Base-by-base conservation (phyloP, 2,888 invertebrate genomes). In the Metalampra italica region DNA sequence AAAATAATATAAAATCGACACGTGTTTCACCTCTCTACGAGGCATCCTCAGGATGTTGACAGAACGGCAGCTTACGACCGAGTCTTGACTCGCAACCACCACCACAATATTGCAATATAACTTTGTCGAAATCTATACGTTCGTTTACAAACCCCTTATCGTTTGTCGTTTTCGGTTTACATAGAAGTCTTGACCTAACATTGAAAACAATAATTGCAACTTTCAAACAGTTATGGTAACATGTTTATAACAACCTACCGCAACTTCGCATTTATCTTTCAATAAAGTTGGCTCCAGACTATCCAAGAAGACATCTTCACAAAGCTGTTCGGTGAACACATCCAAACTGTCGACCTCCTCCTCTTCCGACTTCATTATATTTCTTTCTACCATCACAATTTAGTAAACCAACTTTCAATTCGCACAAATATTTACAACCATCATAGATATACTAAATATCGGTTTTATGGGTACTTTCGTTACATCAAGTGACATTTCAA, bases 331-430 rank as follows among this genome's bases (percentile, higher is more conserved):
- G 50, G 62, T 62, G 50, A 81, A 83, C 62, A 86, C 78, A 59
- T 88, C 85, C 64, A 88, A 71, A 63, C 87, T 86, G 51, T 88
- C 88, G 34, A 71, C 66, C 58, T 79, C 85, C 45, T 80, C 77
- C 29, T 79, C 82, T 45, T 81, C 81, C 45, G 72, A 73, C 60
- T 74, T 78, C 80, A 86, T 82, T 54, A 62, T 74, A 55, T 67
- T 75, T 58, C 70, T 72, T 64, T 83, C 83, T 64, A 86, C 84
- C 82, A 85, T 84, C 68, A 77, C 77, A 4, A 11, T 8, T 13
- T 32, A 15, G 11, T 41, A n/a, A n/a, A 12, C 22, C 22, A 22
- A 29, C 29, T 41, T 13, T 13, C 13, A 1, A 9, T 8, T 8
- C 1, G 5, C 13, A 4, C 9, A 39, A 14, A 13, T 5, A 9